Evolutionary conservation across 2,113 vertebrate genomes (phyloP).

Genomic region (Stegostoma tigrinum): DNA sequence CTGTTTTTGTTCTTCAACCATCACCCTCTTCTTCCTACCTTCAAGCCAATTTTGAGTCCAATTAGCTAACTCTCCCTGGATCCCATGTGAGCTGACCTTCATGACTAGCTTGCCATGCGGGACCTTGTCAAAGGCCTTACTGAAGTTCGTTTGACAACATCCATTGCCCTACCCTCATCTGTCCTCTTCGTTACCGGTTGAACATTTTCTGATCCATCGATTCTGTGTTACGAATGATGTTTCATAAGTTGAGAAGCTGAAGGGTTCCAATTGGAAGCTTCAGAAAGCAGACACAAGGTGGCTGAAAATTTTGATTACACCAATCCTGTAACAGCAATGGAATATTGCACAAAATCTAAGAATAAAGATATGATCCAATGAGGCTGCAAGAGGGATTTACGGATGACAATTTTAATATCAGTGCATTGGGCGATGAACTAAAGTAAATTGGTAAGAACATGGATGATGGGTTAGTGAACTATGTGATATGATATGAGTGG

Average conservation of each 20-base stretch:
- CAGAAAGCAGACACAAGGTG: not conserved
- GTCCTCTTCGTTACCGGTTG: not conserved
- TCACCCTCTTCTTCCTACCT: no score
- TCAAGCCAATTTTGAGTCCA: no score
- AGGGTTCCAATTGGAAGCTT: not conserved
- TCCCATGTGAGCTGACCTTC: no score
- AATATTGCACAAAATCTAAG: not conserved
- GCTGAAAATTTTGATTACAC: not conserved
- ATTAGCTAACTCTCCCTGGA: no score
- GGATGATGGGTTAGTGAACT: not conserved
- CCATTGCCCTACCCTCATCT: no score
- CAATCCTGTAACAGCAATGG: not conserved
- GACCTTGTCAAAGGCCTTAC: no score
- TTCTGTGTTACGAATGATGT: not conserved
- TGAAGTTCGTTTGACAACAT: no score
- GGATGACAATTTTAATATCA: not conserved
- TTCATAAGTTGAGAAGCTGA: not conserved
- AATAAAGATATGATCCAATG: not conserved
- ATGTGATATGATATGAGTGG: not conserved
- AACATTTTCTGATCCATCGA: not conserved
- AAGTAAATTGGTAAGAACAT: not conserved
- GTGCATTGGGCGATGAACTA: not conserved
- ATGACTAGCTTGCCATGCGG: no score
- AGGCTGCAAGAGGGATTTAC: not conserved
- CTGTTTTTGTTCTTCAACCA: no score